Percentiles rank a stretch among this genome's conserved stretches.
phyloP scores from a whole-genome alignment of 2,888 invertebrate genomes.

The Drosophila seclusa region DNA sequence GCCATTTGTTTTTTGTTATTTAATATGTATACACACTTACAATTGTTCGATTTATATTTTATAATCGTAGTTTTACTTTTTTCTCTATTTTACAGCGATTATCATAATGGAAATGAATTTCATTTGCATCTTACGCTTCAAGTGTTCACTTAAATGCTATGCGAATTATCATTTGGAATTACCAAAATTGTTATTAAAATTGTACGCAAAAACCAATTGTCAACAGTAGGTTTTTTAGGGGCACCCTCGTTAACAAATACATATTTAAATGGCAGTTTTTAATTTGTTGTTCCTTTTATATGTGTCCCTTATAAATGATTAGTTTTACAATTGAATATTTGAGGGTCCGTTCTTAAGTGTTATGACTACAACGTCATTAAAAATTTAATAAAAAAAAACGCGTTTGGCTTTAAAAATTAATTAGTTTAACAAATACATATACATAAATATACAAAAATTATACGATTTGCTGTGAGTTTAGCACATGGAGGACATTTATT shows the following conservation, averaged over 20 bases:
- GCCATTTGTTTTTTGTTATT: conserved; percentile 35
- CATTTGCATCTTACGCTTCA: conserved; percentile 44
- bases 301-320: conserved; percentile 36
- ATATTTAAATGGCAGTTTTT: conserved; percentile 69
- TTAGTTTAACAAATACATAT: conserved; percentile 72
- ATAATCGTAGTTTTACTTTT: conserved; percentile 14
- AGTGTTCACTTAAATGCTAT: conserved; percentile 63
- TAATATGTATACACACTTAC: conserved; percentile 70
- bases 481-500: conserved; percentile 83
- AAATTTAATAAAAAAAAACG: conserved; percentile 72
- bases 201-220: conserved; percentile 54
- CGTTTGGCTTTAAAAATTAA: conserved; percentile 62
- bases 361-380: conserved; percentile 84
- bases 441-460: conserved; percentile 58
- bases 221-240: conserved; percentile 47
- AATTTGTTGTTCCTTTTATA: conserved; percentile 18
- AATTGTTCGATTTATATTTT: conserved; percentile 44
- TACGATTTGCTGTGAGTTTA: conserved; percentile 67
- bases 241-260: conserved; percentile 38
- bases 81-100: conserved; percentile 70
- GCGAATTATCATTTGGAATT: conserved; percentile 44
- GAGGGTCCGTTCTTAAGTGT: conserved; percentile 51
- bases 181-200: conserved; percentile 22
- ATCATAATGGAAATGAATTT: conserved; percentile 53
- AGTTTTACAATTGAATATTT: conserved; percentile 34